These are phyloP conservation scores for Ammospiza maritima DNA, from an alignment of 2,797 vertebrate species.

Conservation along the genomic window DNA sequence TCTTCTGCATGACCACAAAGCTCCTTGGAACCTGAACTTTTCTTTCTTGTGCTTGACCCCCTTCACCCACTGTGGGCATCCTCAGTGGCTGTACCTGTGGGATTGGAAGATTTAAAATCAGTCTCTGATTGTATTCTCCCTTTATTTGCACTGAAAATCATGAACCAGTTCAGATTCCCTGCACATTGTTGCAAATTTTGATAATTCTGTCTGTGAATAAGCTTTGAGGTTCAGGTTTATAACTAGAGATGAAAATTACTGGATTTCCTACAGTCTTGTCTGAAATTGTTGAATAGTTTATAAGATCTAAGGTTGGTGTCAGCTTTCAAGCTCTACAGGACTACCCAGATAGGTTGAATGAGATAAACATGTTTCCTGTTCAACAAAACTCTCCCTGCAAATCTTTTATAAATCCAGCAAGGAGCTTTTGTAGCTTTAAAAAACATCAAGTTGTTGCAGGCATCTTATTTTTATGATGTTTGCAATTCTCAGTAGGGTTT, in stretches of 20 bases:
- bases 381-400: neutral
- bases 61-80: neutral
- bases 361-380: neutral
- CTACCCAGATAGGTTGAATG: neutral
- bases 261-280: neutral
- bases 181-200: neutral
- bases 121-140: neutral
- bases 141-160: neutral
- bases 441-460: neutral
- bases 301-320: neutral
- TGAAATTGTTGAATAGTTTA: neutral
- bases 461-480: neutral
- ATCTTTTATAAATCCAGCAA: neutral
- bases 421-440: neutral
- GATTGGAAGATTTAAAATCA: neutral
- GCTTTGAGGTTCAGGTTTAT: neutral
- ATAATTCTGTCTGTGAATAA: neutral
- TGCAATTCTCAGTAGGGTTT: neutral
- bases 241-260: neutral
- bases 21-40: neutral
- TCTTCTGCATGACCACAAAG: neutral
- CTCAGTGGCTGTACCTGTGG: rapidly evolving
- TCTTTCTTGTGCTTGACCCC: neutral
- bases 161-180: neutral
- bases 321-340: neutral